These are phyloP conservation scores for Drosophila asahinai DNA, from an alignment of 1,140 invertebrate species.

Conservation along the genomic window DNA sequence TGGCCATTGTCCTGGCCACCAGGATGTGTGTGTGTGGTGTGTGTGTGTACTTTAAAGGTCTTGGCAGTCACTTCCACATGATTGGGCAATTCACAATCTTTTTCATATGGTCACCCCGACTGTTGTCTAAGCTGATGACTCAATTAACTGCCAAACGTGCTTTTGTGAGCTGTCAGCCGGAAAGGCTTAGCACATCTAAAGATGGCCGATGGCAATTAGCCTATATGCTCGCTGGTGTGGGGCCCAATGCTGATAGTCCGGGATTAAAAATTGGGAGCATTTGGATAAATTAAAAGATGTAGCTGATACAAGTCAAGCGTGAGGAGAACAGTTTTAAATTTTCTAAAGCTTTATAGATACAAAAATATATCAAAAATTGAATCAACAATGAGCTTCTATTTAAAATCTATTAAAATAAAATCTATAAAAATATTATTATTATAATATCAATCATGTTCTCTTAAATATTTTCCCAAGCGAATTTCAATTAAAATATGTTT, in stretches of 20 bases:
- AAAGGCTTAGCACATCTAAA: conserved; percentile 25
- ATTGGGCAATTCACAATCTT: conserved; percentile 69
- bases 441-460: no score
- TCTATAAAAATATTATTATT: not conserved
- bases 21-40: conserved; percentile 13
- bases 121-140: conserved; percentile 72
- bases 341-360: not conserved
- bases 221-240: conserved; percentile 8
- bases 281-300: no score
- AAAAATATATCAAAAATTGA: not conserved
- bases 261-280: not conserved
- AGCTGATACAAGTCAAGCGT: not conserved
- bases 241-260: not conserved
- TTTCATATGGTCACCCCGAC: conserved; percentile 45
- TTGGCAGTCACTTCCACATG: conserved; percentile 70
- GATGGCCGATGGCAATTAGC: conserved; percentile 30
- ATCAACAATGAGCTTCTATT: not conserved
- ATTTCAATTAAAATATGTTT: not conserved
- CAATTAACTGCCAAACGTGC: conserved; percentile 72
- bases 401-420: not conserved
- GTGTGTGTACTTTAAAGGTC: conserved; percentile 36
- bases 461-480: not conserved
- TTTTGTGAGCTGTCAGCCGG: conserved; percentile 44
- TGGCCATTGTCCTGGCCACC: conserved; percentile 31
- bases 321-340: no score